Conservation (phyloP, 2,113 vertebrate genomes). For the Acrocephalus kingi region DNA sequence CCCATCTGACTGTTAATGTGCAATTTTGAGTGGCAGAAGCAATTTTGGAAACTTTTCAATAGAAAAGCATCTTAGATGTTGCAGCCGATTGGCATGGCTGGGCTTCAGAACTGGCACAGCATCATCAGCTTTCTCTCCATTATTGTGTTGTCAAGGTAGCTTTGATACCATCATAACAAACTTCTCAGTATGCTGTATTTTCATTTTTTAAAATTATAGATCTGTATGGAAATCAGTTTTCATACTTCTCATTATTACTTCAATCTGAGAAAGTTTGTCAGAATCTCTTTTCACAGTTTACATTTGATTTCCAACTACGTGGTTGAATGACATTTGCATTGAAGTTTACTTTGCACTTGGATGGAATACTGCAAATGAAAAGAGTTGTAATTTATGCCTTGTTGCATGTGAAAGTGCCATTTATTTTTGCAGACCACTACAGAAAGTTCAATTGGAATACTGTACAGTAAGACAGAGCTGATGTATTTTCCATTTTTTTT, state of each 20-base stretch:
- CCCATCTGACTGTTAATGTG: slow-evolving; percentile 35
- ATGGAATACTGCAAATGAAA: slow-evolving; percentile 17
- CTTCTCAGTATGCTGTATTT: background rate
- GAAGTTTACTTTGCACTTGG: slow-evolving; percentile 35
- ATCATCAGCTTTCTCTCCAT: slow-evolving; percentile 15
- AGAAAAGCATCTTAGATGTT: slow-evolving; percentile 30
- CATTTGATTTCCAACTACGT: background rate
- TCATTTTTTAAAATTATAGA: slow-evolving; percentile 30
- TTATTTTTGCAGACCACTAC: slow-evolving; percentile 70
- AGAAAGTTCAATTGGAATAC: slow-evolving; percentile 64
- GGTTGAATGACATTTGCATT: slow-evolving; percentile 9
- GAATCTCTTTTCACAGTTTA: slow-evolving; percentile 30
- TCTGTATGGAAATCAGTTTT: slow-evolving; percentile 38
- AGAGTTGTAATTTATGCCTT: slow-evolving; percentile 46
- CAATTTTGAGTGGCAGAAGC: slow-evolving; percentile 60
- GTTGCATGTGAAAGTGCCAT: slow-evolving; percentile 71
- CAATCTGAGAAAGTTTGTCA: slow-evolving; percentile 34
- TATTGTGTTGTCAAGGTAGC: slow-evolving; percentile 37
- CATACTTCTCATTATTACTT: slow-evolving; percentile 20
- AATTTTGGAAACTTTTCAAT: slow-evolving; percentile 58
- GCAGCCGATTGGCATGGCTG: slow-evolving; percentile 8
- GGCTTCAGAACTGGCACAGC: slow-evolving; percentile 43
- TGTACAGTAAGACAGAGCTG: slow-evolving; percentile 71
- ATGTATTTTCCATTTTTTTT: slow-evolving; percentile 72
- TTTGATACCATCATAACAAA: slow-evolving; percentile 24